Evolutionary conservation across 2,888 invertebrate species (phyloP), one percentile per base, ranked within the genome.

Genomic region (Chloroclysta siterata): DNA sequence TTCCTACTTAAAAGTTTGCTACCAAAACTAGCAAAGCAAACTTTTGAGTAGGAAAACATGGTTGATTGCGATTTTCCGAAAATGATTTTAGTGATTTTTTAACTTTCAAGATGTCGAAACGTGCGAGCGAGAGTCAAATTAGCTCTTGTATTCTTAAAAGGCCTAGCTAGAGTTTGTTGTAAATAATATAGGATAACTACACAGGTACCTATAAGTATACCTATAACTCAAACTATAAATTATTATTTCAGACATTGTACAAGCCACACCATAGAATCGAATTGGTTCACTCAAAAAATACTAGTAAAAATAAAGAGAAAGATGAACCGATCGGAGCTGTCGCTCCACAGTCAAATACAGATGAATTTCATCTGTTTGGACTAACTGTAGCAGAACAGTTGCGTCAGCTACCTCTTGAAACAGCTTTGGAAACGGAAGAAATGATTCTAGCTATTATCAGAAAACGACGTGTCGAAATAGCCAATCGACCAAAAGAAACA

Each of bases 301-400:
- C 5, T 36, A 6, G 8, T 36, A 36, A 42, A 5, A 41, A 17
- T 42, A 42, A 42, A 42, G 42, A 53, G 42, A 28, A 10, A 28
- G 22, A 53, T 13, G 28, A 53, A 13, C 44, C 53, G n/a, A 3
- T 53, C 53, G 44, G 28, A 4, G 11, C 11, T 22, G n/a, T 22
- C 14, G 13, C 39, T 28, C 11, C 39, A 48, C 22, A 39, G 13
- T 4, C 17, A 28, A 56, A 22, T 33, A 39, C 36, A 13, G 56
- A 57, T 50, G 56, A 57, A 36, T 57, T 57, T 57, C 28, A 57
- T 13, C 39, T 57, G n/a, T 57, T 57, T 39, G 56, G 56, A n/a
- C 48, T 50, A 22, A 57, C 39, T 28, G 29, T 57, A 48, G 56
- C 48, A 5, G 14, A 57, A 36, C 56, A 57, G 41, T 17, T 57